Conservation (phyloP, 2,888 invertebrate species). For the Drosophila vallismaia region DNA sequence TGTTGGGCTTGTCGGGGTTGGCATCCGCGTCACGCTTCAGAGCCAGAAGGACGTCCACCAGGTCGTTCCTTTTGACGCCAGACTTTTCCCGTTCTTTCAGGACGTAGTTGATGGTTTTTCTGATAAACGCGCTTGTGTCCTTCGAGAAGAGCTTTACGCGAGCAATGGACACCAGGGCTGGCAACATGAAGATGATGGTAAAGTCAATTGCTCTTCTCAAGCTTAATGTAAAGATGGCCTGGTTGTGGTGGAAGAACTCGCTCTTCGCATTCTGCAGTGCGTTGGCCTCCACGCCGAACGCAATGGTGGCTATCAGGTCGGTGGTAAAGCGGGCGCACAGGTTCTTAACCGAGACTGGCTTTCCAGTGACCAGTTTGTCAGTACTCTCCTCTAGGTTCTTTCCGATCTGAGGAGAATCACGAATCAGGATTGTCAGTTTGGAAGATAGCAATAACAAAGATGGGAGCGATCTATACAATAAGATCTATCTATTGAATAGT, state of each 20-base stretch:
- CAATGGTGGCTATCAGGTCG: slow-evolving; percentile 84
- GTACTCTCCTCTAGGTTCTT: slow-evolving; percentile 56
- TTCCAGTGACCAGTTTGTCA: background rate
- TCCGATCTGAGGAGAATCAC: slow-evolving; percentile 52
- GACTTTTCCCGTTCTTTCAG: slow-evolving; percentile 81
- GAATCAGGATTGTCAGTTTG: no score
- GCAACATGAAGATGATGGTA: slow-evolving; percentile 59
- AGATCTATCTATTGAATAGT: no score
- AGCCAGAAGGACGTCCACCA: slow-evolving; percentile 84
- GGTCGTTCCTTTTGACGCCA: slow-evolving; percentile 81
- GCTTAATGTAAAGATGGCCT: slow-evolving; percentile 53
- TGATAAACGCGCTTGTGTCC: slow-evolving; percentile 77
- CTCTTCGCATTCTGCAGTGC: slow-evolving; percentile 79
- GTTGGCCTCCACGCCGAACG: slow-evolving; percentile 83
- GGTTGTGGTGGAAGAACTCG: slow-evolving; percentile 77
- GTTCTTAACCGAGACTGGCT: slow-evolving; percentile 41
- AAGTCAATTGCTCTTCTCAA: slow-evolving; percentile 56
- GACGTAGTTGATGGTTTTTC: slow-evolving; percentile 77
- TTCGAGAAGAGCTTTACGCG: slow-evolving; percentile 63
- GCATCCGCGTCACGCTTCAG: slow-evolving; percentile 68
- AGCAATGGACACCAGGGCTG: slow-evolving; percentile 53
- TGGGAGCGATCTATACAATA: no score
- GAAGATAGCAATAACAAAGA: no score
- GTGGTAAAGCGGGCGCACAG: slow-evolving; percentile 71
- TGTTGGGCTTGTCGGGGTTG: slow-evolving; percentile 21